Conservation (phyloP, 2,888 invertebrate genomes). For the Oligia strigilis region DNA sequence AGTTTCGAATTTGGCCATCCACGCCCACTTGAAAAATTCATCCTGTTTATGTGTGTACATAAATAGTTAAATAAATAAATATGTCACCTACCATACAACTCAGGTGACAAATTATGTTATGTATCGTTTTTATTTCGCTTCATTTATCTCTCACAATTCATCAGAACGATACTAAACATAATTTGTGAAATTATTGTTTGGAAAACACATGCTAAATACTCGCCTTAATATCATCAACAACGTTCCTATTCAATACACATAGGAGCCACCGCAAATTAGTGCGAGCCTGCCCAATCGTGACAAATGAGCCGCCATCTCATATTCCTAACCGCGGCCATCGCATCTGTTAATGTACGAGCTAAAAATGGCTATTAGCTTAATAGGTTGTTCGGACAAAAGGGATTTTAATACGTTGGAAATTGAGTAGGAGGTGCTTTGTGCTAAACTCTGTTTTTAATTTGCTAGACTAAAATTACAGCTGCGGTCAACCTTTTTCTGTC, state of each 20-base stretch:
- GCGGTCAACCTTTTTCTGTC: no score
- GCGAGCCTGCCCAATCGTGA: constrained; percentile 34
- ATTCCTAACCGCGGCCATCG: constrained; percentile 29
- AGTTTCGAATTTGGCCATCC: no score
- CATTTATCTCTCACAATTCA: neutral
- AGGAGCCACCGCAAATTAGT: constrained; percentile 54
- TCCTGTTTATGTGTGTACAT: no score
- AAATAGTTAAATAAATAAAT: neutral
- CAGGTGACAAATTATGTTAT: neutral
- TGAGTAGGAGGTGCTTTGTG: neutral
- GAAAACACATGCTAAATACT: constrained; percentile 12
- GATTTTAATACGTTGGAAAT: neutral
- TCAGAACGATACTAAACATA: neutral
- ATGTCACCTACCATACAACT: neutral
- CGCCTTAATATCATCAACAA: constrained; percentile 21
- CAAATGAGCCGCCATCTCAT: constrained; percentile 43
- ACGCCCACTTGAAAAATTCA: no score
- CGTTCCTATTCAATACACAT: constrained; percentile 34
- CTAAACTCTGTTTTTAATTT: no score
- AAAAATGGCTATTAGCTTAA: constrained; percentile 11
- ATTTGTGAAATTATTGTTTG: neutral
- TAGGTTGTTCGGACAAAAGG: neutral
- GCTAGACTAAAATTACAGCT: no score
- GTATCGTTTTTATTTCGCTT: neutral
- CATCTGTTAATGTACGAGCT: constrained; percentile 41